A percentile compares a stretch with the other conserved stretches of the same genome.
These are phyloP conservation scores for Entelurus aequoreus DNA, from an alignment of 2,113 vertebrate genomes.

Conservation along the genomic window DNA sequence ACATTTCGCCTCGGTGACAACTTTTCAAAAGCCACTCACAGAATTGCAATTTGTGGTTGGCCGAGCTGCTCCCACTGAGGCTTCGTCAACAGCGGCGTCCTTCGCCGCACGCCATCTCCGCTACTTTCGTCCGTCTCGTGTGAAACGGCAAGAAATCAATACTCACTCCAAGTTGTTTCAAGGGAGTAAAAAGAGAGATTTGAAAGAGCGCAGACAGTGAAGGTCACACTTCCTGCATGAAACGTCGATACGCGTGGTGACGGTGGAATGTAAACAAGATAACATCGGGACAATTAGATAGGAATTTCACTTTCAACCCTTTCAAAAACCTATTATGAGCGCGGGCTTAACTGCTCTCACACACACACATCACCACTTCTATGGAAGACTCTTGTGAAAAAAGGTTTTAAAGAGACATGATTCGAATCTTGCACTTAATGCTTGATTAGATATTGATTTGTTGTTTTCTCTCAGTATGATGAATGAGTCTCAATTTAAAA, in stretches of 20 bases:
- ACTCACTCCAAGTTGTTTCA: slow-evolving; percentile 30
- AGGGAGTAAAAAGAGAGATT: slow-evolving; percentile 28
- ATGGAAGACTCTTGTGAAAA: neutral
- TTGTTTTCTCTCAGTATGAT: neutral
- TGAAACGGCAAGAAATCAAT: slow-evolving; percentile 45
- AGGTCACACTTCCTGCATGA: slow-evolving; percentile 28
- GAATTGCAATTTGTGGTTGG: no score
- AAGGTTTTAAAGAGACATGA: neutral
- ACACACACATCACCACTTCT: slow-evolving; percentile 7
- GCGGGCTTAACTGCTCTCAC: slow-evolving; percentile 3
- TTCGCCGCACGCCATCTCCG: slow-evolving; percentile 20
- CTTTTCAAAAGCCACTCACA: no score
- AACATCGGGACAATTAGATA: slow-evolving; percentile 44
- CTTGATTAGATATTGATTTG: slow-evolving; percentile 6
- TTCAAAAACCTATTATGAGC: slow-evolving; percentile 16
- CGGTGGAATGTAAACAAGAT: slow-evolving; percentile 13
- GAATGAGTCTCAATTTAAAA: neutral
- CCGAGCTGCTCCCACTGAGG: neutral
- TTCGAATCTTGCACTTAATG: neutral
- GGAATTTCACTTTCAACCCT: slow-evolving; percentile 37
- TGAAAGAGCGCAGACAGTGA: slow-evolving; percentile 20
- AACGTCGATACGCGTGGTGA: slow-evolving; percentile 13
- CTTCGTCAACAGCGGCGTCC: neutral
- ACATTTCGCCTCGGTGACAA: no score
- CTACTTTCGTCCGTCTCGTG: neutral